Evolutionary conservation across 2,797 vertebrate species (phyloP).

Genomic region (Apogon talboti): DNA sequence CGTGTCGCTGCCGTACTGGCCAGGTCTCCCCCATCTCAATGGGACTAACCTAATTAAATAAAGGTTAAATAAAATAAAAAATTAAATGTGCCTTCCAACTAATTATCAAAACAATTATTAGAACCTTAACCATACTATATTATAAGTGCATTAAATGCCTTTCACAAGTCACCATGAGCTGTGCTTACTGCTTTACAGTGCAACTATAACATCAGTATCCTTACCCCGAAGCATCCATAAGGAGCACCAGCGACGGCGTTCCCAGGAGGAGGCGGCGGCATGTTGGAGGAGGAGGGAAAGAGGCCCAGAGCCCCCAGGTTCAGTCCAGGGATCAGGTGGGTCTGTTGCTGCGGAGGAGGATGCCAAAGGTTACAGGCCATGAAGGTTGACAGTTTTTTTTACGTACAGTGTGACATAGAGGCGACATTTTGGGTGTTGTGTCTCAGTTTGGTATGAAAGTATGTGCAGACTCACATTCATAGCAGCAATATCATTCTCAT

Average conservation of each 20-base stretch:
- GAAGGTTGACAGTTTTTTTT: not conserved
- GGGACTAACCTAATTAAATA: too few species aligned
- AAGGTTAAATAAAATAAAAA: too few species aligned
- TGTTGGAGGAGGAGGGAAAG: slow-evolving; percentile 91
- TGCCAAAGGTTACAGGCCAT: slow-evolving; percentile 29
- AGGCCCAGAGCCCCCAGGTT: slow-evolving; percentile 93
- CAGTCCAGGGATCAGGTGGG: slow-evolving; percentile 94
- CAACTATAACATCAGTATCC: not conserved
- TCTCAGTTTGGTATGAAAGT: not conserved
- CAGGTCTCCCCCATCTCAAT: too few species aligned
- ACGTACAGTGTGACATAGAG: too few species aligned
- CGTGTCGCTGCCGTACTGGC: too few species aligned
- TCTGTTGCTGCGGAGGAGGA: slow-evolving; percentile 86
- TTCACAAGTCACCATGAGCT: too few species aligned
- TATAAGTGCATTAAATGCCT: too few species aligned
- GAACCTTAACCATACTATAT: too few species aligned
- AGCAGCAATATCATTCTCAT: slow-evolving; percentile 94
- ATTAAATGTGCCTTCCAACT: too few species aligned
- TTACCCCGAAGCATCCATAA: slow-evolving; percentile 92
- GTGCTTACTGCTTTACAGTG: too few species aligned
- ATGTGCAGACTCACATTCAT: slow-evolving; percentile 89
- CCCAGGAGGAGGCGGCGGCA: slow-evolving; percentile 90
- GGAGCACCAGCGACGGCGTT: slow-evolving; percentile 86
- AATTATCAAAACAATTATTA: too few species aligned
- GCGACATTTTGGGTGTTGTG: not conserved